Base-by-base conservation (phyloP, 2,888 invertebrate genomes). In the Creontiades dilutus region DNA sequence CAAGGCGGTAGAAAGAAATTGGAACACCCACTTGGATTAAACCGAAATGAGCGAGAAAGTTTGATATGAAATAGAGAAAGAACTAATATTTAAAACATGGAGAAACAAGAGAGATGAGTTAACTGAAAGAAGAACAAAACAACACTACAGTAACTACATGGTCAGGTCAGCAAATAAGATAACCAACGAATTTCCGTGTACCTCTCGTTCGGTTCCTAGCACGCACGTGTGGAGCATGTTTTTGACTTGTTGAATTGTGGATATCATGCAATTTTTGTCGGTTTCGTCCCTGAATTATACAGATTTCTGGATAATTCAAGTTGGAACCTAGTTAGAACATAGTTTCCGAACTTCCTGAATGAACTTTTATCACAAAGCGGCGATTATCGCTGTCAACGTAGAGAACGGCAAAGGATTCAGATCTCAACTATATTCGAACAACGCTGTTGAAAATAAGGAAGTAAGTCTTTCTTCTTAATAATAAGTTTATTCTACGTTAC, bases 371-470 rank as follows among this genome's bases (percentile, higher is more conserved):
- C 88, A 78, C 28, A 12, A 76, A 52, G 88, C 88, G 0, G 88
- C 88, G 19, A 48, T n/a, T n/a, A 55, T 88, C 46, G 88, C 88
- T 52, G 14, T 16, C 11, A 88, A 88, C 80, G 88, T 88, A 1
- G 76, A 88, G 23, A 48, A 52, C 27, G 88, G 88, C 28, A 3
- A 76, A 52, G 88, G 88, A 13, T n/a, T 88, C 28, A 47, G 88
- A 11, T 88, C 88, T 3, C 88, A 88, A 68, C 80, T 88, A 14
- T 88, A 88, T 68, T 86, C 86, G 19, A 13, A 48, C 19, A 75
- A 75, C 47, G 2, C 75, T 14, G 75, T 75, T 19, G 19, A 14
- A 9, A 28, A 37, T n/a, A 57, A 85, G 57, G 61, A 85, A 57
- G 85, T 85, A 61, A 57, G 85, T 12, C 19, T 61, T 61, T 16